Base-by-base conservation (phyloP, 1,140 invertebrate genomes). In the Whitmania pigra region DNA sequence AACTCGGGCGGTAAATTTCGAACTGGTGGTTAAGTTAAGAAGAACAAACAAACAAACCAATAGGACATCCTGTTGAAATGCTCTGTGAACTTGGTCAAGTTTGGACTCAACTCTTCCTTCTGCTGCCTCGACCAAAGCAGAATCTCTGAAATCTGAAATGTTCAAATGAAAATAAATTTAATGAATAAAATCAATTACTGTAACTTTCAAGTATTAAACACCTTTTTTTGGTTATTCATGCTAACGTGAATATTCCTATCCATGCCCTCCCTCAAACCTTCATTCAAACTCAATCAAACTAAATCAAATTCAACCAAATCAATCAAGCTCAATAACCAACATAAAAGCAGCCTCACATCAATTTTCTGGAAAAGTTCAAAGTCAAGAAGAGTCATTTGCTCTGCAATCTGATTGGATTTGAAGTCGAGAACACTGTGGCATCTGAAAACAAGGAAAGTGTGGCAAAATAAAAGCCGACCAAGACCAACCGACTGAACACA, bases 61-160 rank as follows among this genome's bases (percentile, higher is more conserved):
- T 93, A 99, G 31, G 94, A 97, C 90, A 99, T 96, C 83, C 98
- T 97, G 81, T 99, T 99, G 80, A 99, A 99, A 84, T 99, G 95
- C 81, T 98, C 93, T 0, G 96, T 99, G 80, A 99, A 99, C 74
- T 89, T 86, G 20, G 92, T 96, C 53, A 99, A 85, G 84, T 99
- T 97, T 6, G 94, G 94, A 81, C 93, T 94, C 74, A 90, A 86
- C 80, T 97, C 93, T 83, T 98, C 95, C 76, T 91, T 93, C 81
- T 99, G 96, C 80, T 97, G 93, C 77, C 92, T 88, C 18, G 94
- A 92, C 94, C 94, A 99, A 74, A 95, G 88, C 73, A 99, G 83
- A 70, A 98, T 90, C 84, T 99, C 96, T 0, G 94, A 92, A 73
- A 86, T 84, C 83, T 85, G 75, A 27, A 74, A 67, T 71, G 55